Percentiles rank a stretch among this genome's conserved stretches.
These are phyloP conservation scores for Mactra quadrangularis DNA, from an alignment of 1,140 invertebrate species.

Conservation along the genomic window DNA sequence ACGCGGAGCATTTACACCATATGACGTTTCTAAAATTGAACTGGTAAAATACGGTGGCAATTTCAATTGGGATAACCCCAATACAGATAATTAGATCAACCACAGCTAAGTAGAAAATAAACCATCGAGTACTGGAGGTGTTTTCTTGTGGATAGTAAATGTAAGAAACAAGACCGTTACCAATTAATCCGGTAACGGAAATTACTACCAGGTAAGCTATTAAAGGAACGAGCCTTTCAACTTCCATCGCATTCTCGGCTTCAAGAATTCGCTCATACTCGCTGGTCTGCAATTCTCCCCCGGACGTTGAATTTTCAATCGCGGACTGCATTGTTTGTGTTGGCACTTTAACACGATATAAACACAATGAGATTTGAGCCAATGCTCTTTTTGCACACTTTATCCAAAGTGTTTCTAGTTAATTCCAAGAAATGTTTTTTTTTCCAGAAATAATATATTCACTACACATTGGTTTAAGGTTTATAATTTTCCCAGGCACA, in stretches of 20 bases:
- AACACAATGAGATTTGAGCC: too few relatives aligned
- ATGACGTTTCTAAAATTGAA: conserved; percentile 4
- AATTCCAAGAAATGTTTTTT: too few relatives aligned
- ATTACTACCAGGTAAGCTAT: conserved; percentile 36
- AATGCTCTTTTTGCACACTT: too few relatives aligned
- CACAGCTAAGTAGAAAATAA: conserved; percentile 30
- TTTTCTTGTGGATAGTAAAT: conserved; percentile 37
- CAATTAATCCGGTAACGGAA: conserved; percentile 20
- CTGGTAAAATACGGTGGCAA: conserved; percentile 14
- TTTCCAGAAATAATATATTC: too few relatives aligned
- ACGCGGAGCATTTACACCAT: conserved; percentile 24
- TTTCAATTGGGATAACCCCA: conserved; percentile 9
- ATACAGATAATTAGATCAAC: conserved; percentile 33
- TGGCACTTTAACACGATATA: too few relatives aligned
- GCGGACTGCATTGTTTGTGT: too few relatives aligned
- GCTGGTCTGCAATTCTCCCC: neutral
- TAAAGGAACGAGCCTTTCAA: conserved; percentile 7
- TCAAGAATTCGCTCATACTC: neutral
- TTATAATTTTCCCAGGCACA: too few relatives aligned
- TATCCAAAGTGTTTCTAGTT: too few relatives aligned
- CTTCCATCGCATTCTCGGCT: conserved; percentile 29
- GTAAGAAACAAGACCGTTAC: conserved; percentile 56
- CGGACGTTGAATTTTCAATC: too few relatives aligned
- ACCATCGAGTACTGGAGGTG: conserved; percentile 8
- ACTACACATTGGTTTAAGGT: too few relatives aligned